Base-by-base conservation (phyloP, 1,140 invertebrate genomes). In the Lethocerus indicus region DNA sequence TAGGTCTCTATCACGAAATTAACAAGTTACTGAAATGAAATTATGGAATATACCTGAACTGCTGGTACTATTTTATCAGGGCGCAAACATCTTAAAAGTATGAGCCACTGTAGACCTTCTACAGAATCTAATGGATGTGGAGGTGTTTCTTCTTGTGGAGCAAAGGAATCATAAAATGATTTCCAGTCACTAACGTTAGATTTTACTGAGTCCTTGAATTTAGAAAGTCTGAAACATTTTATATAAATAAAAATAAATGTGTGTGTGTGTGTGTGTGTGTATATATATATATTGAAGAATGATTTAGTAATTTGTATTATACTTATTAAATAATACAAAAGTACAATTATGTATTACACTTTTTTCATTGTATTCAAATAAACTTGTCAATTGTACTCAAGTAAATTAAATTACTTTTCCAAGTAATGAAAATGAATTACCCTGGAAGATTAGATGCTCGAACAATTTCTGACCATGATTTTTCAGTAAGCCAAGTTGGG, bases 11-110 rank as follows among this genome's bases (percentile, higher is more conserved):
- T n/a, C n/a, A n/a, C n/a, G n/a, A n/a, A n/a, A n/a, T n/a, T n/a
- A n/a, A n/a, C n/a, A n/a, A n/a, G n/a, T n/a, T n/a, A n/a, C n/a
- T n/a, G n/a, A n/a, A n/a, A n/a, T n/a, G n/a, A n/a, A n/a, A n/a
- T n/a, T 16, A 50, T 6, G 18, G 45, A 46, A 21, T 45, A 59
- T 63, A 71, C 69, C 63, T 67, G 67, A 27, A 82, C 74, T 13
- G 80, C 74, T 12, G 76, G 72, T 27, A 81, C 77, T 28, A 93
- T 66, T 70, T 92, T 93, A 63, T 94, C 89, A 0, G 84, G 81
- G 21, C 88, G 73, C 14, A 95, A 61, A 63, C 84, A 87, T 58
- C 85, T 78, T 0, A 93, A 61, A 23, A 91, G 67, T 27, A 89
- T 73, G 47, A 95, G 62, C 54, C 70, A 66, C 4, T 64, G 63